These are phyloP conservation scores for Pipistrellus pipistrellus DNA, from an alignment of 2,797 vertebrate species.

Conservation along the genomic window DNA sequence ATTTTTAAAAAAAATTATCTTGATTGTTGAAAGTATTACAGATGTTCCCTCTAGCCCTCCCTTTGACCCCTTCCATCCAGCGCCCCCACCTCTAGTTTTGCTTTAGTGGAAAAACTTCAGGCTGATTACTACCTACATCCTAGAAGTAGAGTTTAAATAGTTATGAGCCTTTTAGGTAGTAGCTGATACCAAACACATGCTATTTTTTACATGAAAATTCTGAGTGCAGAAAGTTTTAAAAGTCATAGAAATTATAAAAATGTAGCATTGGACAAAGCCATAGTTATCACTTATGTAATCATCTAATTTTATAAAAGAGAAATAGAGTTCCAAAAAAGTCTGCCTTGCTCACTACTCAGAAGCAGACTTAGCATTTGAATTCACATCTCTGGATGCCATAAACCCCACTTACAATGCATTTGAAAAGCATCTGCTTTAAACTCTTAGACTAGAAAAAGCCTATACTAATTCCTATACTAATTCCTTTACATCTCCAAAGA, in stretches of 20 bases:
- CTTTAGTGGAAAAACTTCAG: neutral
- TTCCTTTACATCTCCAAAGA: neutral
- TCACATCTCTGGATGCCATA: neutral
- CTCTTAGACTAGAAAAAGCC: conserved; percentile 10
- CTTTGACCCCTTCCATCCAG: too few relatives aligned
- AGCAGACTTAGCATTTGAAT: neutral
- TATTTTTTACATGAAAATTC: conserved; percentile 48
- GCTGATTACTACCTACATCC: neutral
- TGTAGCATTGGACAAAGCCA: neutral
- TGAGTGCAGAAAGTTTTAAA: neutral
- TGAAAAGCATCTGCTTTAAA: neutral
- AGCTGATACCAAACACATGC: neutral
- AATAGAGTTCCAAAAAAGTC: neutral
- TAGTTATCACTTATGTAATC: neutral
- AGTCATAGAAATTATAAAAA: neutral
- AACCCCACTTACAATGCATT: neutral
- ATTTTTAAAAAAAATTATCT: too few relatives aligned
- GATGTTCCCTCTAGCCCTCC: neutral
- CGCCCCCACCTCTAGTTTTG: neutral
- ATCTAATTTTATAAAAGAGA: conserved; percentile 4
- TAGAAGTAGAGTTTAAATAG: neutral
- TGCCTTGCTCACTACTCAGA: neutral
- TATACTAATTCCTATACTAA: neutral
- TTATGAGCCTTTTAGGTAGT: neutral
- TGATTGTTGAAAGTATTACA: neutral